Base-by-base conservation (phyloP, 2,888 invertebrate genomes). In the Apeira syringaria region DNA sequence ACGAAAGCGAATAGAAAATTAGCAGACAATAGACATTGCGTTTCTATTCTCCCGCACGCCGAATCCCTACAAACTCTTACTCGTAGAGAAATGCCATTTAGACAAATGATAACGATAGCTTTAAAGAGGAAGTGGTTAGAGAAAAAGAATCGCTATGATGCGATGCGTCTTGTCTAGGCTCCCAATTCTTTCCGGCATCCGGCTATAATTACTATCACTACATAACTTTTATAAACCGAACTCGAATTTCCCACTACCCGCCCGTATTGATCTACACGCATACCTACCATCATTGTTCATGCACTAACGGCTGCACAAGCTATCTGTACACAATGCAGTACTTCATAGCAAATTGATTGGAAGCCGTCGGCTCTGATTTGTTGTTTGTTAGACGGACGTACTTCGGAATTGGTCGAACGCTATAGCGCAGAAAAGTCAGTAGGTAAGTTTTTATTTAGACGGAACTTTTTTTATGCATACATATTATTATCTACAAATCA, bases 181-280 rank as follows among this genome's bases (percentile, higher is more conserved):
- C n/a, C n/a, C n/a, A n/a, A n/a, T n/a, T n/a, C n/a, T n/a, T n/a
- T 24, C 24, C 9, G 24, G 24, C 9, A 2, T 32, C 13, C 32
- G 13, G 8, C 13, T 8, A 24, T 12, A 9, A n/a, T n/a, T n/a
- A n/a, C n/a, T n/a, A n/a, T 12, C n/a, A 8, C 24, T 13, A 3
- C 32, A 9, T 24, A 13, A 32, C 5, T 9, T 15, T 6, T 20
- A 20, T 20, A 36, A 27, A 35, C 7, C 12, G 28, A 27, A 35
- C 6, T 11, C 9, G 9, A 41, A 41, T 31, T 40, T 26, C 26
- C 31, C 27, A 31, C 32, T 36, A 36, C 11, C 39, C 27, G 26
- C 22, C 42, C 36, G 42, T 48, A 52, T 48, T 48, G 45, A 51
- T 42, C 42, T 48, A 42, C 35, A 20, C 8, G 20, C 42, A 27